Conservation (phyloP, 2,113 vertebrate genomes). For the Ceyx margarethae region DNA sequence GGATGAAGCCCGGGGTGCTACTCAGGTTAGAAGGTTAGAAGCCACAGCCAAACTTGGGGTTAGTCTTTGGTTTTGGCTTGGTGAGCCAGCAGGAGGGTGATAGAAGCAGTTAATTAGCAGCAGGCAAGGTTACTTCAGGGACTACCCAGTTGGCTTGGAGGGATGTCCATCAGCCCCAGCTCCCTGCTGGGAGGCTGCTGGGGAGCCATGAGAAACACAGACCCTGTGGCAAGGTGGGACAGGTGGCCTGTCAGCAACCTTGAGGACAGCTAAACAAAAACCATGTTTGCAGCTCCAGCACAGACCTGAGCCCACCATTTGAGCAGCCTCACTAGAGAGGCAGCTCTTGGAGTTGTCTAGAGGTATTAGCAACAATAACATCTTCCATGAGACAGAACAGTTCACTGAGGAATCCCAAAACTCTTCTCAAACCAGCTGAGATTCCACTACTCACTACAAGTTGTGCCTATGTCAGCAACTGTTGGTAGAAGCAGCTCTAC, state of each 20-base stretch:
- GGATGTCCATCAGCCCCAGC: not conserved
- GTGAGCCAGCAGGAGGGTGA: not conserved
- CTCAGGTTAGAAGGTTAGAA: not conserved
- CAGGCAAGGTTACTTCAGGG: constrained; percentile 26
- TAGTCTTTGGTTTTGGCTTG: not conserved
- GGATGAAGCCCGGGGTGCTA: not conserved
- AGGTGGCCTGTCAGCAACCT: fast-evolving
- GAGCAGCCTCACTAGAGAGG: not conserved
- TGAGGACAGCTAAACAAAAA: not conserved
- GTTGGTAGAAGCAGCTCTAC: not conserved
- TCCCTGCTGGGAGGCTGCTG: not conserved
- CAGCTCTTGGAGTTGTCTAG: not conserved
- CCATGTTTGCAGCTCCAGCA: not conserved
- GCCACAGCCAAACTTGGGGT: not conserved
- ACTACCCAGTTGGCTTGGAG: not conserved
- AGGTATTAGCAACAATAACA: not conserved
- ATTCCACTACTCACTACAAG: not conserved
- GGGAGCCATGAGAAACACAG: not conserved
- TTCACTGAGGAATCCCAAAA: not conserved
- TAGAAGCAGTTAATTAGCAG: constrained; percentile 33
- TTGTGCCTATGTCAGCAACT: not conserved
- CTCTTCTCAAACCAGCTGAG: not conserved
- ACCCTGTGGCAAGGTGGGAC: not conserved
- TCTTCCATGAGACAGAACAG: not conserved
- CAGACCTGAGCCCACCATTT: fast-evolving